Percentiles rank a stretch among this genome's conserved stretches.
Evolutionary conservation across 2,888 invertebrate genomes (phyloP).

Genomic region (Cheilosia soror): DNA sequence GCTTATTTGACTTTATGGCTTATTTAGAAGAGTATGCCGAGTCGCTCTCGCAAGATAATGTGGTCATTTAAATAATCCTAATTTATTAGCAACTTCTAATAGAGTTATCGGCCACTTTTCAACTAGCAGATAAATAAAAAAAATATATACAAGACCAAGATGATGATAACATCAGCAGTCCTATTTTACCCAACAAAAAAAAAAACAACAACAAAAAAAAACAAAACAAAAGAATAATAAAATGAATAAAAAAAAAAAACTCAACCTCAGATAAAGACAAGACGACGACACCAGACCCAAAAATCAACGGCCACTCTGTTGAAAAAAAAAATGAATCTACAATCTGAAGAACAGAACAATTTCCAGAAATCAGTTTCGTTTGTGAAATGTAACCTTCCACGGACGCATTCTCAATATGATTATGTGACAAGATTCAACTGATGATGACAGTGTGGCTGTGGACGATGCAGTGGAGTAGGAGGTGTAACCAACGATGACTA

Average conservation of each 20-base stretch:
- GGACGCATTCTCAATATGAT: slow-evolving; percentile 62
- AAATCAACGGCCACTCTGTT: not conserved
- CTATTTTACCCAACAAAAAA: not conserved
- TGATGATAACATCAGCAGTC: slow-evolving; percentile 17
- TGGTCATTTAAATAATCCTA: not conserved
- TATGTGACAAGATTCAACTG: slow-evolving; percentile 67
- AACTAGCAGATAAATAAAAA: not conserved
- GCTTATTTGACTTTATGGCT: not conserved
- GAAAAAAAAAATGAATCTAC: not conserved
- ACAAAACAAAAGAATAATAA: not conserved
- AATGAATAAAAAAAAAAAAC: not conserved
- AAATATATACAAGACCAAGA: not conserved
- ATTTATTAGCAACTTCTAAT: slow-evolving; percentile 10
- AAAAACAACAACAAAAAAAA: not conserved
- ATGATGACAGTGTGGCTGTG: slow-evolving; percentile 35
- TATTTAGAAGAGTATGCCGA: not conserved
- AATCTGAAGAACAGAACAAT: slow-evolving; percentile 18
- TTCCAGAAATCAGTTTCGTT: slow-evolving; percentile 56
- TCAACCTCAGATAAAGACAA: slow-evolving; percentile 3
- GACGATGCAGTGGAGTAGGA: slow-evolving; percentile 29
- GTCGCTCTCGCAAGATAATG: too few relatives aligned
- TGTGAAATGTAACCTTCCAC: slow-evolving; percentile 50
- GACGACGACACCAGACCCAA: not conserved
- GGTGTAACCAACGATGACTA: slow-evolving; percentile 65
- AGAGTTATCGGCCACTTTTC: slow-evolving; percentile 13